These are phyloP conservation scores for Augochlora pura DNA, from an alignment of 1,140 invertebrate species.

Conservation along the genomic window DNA sequence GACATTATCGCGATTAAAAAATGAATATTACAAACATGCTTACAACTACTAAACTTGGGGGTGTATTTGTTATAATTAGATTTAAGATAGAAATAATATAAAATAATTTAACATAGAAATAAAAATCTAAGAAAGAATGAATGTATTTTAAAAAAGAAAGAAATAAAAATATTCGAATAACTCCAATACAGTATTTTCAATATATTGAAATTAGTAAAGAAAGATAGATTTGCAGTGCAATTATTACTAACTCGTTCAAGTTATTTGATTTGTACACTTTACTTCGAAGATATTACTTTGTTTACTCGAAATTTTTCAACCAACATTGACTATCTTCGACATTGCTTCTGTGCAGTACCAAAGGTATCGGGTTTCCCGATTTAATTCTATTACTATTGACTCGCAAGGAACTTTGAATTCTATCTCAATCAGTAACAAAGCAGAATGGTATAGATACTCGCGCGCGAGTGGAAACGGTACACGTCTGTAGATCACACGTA, in stretches of 20 bases:
- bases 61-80: too few species aligned
- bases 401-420: not conserved
- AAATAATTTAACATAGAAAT: too few species aligned
- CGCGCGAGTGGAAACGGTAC: not conserved
- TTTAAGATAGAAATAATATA: too few species aligned
- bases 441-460: not conserved
- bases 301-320: constrained; percentile 14
- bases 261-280: not conserved
- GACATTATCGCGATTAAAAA: too few species aligned
- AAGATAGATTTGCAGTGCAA: not conserved
- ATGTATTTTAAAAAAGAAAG: too few species aligned
- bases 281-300: constrained; percentile 12
- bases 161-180: too few species aligned
- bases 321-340: constrained; percentile 9
- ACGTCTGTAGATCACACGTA: not conserved
- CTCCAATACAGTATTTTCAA: too few species aligned
- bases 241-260: not conserved
- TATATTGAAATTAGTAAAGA: too few species aligned
- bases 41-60: too few species aligned
- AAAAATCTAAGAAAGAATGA: too few species aligned
- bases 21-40: too few species aligned
- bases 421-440: constrained; percentile 3
- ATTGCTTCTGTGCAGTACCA: not conserved
- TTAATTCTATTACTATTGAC: constrained; percentile 39
- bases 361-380: constrained; percentile 11